Percentiles rank a stretch among this genome's conserved stretches.
These are phyloP conservation scores for Recurvirostra avosetta DNA, from an alignment of 2,113 vertebrate genomes.

Conservation along the genomic window DNA sequence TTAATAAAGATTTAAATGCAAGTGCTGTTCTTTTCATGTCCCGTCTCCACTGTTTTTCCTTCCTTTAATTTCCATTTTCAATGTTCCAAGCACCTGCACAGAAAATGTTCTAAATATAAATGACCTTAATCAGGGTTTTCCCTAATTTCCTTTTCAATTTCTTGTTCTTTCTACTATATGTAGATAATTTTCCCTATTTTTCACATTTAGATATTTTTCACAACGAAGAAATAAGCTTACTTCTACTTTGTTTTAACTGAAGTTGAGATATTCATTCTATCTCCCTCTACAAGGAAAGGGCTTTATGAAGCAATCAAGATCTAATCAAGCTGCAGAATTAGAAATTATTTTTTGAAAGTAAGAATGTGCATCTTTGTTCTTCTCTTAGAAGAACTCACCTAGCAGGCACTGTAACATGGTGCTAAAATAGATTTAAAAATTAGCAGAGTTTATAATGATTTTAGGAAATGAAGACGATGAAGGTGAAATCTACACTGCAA, in stretches of 20 bases:
- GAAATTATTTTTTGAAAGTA: not conserved
- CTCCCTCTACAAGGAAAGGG: not conserved
- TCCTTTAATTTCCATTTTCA: not conserved
- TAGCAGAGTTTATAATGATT: not conserved
- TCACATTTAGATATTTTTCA: not conserved
- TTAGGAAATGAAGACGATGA: not conserved
- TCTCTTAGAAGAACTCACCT: not conserved
- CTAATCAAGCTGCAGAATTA: not conserved
- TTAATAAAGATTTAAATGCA: not conserved
- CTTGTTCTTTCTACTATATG: not conserved
- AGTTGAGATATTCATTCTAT: not conserved
- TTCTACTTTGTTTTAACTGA: not conserved
- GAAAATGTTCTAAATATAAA: not conserved
- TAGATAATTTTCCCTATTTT: not conserved
- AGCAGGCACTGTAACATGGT: not conserved
- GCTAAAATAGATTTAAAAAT: not conserved
- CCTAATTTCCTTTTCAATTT: not conserved
- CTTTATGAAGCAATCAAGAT: conserved; percentile 10
- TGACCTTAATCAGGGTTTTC: not conserved
- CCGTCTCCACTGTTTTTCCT: not conserved
- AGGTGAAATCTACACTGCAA: not conserved
- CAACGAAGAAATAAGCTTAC: not conserved
- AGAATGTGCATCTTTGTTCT: not conserved
- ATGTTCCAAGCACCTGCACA: not conserved
- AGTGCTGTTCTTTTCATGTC: not conserved